Evolutionary conservation across 2,888 invertebrate genomes (phyloP).

Genomic region (Brachyopa scutellaris): DNA sequence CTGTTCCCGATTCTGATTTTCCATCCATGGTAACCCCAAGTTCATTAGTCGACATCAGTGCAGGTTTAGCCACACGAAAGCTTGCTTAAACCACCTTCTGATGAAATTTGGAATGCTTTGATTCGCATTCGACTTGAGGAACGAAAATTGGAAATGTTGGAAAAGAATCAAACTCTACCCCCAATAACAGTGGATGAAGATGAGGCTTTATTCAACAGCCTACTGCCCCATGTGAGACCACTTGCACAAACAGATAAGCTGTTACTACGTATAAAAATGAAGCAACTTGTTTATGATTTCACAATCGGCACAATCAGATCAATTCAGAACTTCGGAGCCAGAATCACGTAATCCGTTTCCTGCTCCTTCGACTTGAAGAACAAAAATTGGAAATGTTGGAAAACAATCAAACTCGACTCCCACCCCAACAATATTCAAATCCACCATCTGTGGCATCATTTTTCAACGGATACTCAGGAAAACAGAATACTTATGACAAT

Average conservation of each 20-base stretch:
- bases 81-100: neutral
- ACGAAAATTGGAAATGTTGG: neutral
- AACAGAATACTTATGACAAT: neutral
- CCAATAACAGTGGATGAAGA: neutral
- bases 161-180: neutral
- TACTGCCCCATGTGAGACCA: neutral
- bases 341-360: neutral
- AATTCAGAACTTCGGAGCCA: neutral
- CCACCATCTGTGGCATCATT: neutral
- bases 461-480: neutral
- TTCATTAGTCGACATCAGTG: neutral
- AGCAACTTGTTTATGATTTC: conserved; percentile 1
- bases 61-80: neutral
- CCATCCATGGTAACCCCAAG: too few species aligned
- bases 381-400: too few species aligned
- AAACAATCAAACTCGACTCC: too few species aligned
- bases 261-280: neutral
- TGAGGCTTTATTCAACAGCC: neutral
- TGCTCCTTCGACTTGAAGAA: conserved; percentile 2
- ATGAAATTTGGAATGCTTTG: neutral
- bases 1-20: too few species aligned
- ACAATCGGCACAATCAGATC: neutral
- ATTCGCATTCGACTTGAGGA: too few species aligned
- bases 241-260: neutral
- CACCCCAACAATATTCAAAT: conserved; percentile 5